Evolutionary conservation across 2,113 vertebrate genomes (phyloP).

Genomic region (Indri indri): DNA sequence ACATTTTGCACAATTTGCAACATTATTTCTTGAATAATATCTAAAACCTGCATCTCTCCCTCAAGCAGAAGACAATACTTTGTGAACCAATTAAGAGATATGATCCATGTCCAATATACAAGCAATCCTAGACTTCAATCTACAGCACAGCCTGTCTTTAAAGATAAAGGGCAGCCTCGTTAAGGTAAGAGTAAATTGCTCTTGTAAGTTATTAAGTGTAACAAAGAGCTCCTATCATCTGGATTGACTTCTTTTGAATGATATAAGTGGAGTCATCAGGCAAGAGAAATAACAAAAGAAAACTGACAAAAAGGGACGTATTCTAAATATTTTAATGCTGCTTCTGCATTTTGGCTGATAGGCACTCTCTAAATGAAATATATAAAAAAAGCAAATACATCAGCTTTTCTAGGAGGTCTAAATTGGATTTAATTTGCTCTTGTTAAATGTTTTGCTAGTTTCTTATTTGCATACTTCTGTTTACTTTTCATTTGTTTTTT

Average conservation of each 20-base stretch:
- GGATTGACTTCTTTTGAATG: slow-evolving; percentile 30
- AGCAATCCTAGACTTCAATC: neutral
- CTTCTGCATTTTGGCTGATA: neutral
- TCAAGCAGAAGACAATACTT: slow-evolving; percentile 12
- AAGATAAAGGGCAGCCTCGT: neutral
- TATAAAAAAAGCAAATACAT: neutral
- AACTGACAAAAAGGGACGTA: neutral
- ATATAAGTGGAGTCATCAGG: slow-evolving; percentile 11
- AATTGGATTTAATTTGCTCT: neutral
- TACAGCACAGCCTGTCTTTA: neutral
- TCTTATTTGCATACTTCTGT: neutral
- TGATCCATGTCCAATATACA: neutral
- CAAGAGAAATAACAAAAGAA: slow-evolving; percentile 35
- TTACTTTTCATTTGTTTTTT: neutral
- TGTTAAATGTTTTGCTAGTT: neutral
- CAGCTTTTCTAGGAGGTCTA: neutral
- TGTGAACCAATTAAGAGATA: neutral
- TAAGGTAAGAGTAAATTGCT: slow-evolving; percentile 39
- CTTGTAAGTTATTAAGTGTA: slow-evolving; percentile 51
- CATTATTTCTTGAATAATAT: neutral
- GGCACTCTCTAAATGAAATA: slow-evolving; percentile 3
- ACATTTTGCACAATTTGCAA: neutral
- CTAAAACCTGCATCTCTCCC: neutral
- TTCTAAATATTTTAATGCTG: neutral
- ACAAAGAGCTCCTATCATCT: slow-evolving; percentile 43